Evolutionary conservation across 2,888 invertebrate genomes (phyloP).

Genomic region (Ophion ventricosus): DNA sequence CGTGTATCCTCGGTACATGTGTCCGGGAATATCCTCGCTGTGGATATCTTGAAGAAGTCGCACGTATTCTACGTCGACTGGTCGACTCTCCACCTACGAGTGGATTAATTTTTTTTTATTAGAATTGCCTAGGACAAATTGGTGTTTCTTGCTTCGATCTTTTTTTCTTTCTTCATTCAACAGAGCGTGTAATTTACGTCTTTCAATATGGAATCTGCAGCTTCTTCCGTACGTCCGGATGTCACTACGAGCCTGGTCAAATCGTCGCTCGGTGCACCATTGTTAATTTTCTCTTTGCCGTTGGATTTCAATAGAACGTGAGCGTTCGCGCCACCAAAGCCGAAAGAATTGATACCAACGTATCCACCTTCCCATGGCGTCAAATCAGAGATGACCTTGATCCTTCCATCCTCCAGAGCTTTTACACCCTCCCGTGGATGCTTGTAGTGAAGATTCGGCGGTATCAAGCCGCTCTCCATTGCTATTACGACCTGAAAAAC

Average conservation of each 20-base stretch:
- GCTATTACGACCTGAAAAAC: conserved; percentile 87
- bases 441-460: conserved; percentile 93
- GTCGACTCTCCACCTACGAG: conserved; percentile 64
- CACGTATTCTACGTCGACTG: conserved; percentile 64
- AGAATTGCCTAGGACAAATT: no score
- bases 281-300: conserved; percentile 86
- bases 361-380: conserved; percentile 88
- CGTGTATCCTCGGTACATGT: conserved; percentile 89
- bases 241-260: conserved; percentile 89
- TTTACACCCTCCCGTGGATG: conserved; percentile 86
- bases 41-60: conserved; percentile 65
- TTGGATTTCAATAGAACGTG: conserved; percentile 88
- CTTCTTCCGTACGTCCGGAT: conserved; percentile 92
- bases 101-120: neutral
- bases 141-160: neutral
- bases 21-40: conserved; percentile 65
- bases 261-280: conserved; percentile 87
- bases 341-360: conserved; percentile 95
- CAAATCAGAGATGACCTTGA: conserved; percentile 90
- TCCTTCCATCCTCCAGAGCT: conserved; percentile 86
- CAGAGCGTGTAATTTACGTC: conserved; percentile 83
- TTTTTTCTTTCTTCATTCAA: neutral
- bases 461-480: conserved; percentile 91
- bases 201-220: conserved; percentile 87
- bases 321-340: conserved; percentile 96